Evolutionary conservation across 2,888 invertebrate species (phyloP).

Genomic region (Alitta virens): DNA sequence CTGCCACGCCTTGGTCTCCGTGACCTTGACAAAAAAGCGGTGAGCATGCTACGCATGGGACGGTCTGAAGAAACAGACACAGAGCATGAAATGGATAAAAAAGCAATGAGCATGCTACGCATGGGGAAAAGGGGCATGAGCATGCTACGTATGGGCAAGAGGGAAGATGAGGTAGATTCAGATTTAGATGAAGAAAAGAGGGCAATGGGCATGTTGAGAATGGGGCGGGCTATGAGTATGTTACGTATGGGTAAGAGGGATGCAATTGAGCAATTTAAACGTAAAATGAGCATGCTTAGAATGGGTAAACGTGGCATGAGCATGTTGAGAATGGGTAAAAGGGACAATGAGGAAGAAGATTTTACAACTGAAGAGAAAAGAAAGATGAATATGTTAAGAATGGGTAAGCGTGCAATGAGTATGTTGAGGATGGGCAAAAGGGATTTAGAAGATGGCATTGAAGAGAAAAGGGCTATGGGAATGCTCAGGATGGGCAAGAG

Average conservation of each 20-base stretch:
- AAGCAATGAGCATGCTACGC: slow-evolving; percentile 41
- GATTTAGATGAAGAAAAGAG: slow-evolving; percentile 21
- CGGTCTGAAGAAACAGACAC: not conserved
- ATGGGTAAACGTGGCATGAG: slow-evolving; percentile 29
- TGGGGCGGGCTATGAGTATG: slow-evolving; percentile 17
- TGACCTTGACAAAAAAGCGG: slow-evolving; percentile 8
- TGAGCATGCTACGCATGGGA: slow-evolving; percentile 17
- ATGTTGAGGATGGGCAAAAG: slow-evolving; percentile 17
- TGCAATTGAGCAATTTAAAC: slow-evolving; percentile 15
- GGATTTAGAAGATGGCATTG: not conserved
- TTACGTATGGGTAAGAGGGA: slow-evolving; percentile 18
- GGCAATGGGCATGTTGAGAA: slow-evolving; percentile 16
- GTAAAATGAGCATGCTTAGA: slow-evolving; percentile 28
- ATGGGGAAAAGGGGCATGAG: slow-evolving; percentile 42
- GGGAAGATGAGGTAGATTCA: slow-evolving; percentile 25
- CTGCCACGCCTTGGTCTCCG: slow-evolving; percentile 11
- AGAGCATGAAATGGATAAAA: slow-evolving; percentile 27
- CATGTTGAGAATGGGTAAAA: slow-evolving; percentile 31
- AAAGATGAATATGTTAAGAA: slow-evolving; percentile 20
- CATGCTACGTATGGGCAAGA: slow-evolving; percentile 41
- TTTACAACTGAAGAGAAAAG: slow-evolving; percentile 19
- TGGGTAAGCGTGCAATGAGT: slow-evolving; percentile 17
- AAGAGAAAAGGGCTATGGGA: not conserved
- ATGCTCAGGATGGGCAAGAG: slow-evolving; percentile 24
- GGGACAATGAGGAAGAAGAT: slow-evolving; percentile 5